Evolutionary conservation across 2,113 vertebrate genomes (phyloP).

Genomic region (Silurus meridionalis): DNA sequence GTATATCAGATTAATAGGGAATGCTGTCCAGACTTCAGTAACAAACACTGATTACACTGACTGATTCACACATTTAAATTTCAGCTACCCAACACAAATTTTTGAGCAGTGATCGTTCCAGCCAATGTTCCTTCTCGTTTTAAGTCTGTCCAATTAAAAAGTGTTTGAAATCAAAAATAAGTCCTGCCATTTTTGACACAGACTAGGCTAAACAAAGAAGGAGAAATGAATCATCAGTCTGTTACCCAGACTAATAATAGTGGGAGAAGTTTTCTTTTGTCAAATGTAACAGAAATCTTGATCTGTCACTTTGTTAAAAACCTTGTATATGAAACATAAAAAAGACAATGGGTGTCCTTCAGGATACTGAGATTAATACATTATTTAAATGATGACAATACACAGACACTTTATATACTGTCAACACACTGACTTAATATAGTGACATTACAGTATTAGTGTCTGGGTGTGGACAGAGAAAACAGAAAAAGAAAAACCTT

Average conservation of each 20-base stretch:
- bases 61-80: neutral
- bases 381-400: neutral
- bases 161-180: slow-evolving; percentile 17
- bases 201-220: neutral
- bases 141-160: slow-evolving; percentile 12
- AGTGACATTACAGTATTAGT: neutral
- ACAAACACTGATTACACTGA: neutral
- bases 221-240: slow-evolving; percentile 4
- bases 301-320: neutral
- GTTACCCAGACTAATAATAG: neutral
- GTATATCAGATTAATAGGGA: neutral
- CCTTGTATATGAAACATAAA: neutral
- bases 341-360: neutral
- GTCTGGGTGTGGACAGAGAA: neutral
- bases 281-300: neutral
- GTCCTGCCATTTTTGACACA: slow-evolving; percentile 2
- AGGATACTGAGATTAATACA: neutral
- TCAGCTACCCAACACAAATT: neutral
- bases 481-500: neutral
- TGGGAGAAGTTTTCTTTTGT: neutral
- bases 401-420: neutral
- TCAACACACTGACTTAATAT: neutral
- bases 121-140: slow-evolving; percentile 11
- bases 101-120: neutral
- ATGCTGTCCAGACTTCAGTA: neutral